Conservation (phyloP, 2,797 vertebrate species). For the Rallus crepitans region DNA sequence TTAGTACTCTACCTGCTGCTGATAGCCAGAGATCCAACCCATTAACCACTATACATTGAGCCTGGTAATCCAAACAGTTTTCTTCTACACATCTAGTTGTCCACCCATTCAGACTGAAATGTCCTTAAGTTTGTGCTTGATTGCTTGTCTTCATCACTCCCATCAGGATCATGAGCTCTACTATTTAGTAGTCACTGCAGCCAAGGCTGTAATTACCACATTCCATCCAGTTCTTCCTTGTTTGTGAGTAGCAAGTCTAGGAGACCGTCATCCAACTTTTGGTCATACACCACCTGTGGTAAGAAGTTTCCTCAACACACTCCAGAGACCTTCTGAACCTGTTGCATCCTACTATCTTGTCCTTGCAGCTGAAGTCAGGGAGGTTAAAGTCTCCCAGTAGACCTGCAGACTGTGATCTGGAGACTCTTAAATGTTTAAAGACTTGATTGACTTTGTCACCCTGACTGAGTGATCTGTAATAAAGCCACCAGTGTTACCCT, state of each 20-base stretch:
- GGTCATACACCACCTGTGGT: neutral
- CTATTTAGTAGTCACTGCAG: neutral
- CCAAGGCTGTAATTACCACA: neutral
- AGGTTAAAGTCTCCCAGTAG: neutral
- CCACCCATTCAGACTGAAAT: neutral
- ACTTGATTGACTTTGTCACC: neutral
- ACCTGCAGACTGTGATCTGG: neutral
- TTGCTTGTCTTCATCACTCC: neutral
- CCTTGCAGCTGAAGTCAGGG: neutral
- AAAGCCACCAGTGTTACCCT: neutral
- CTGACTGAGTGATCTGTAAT: neutral
- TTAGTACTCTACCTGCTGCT: neutral
- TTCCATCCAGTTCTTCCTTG: neutral
- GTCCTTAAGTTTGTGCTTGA: neutral
- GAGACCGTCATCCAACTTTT: neutral
- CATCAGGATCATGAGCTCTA: fast-evolving
- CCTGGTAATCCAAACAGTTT: neutral
- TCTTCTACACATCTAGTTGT: neutral
- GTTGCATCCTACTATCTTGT: neutral
- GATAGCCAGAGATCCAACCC: neutral
- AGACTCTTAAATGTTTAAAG: neutral
- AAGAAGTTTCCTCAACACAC: neutral
- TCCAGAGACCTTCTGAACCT: neutral
- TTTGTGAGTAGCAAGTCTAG: neutral
- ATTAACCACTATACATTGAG: neutral